Evolutionary conservation across 2,797 vertebrate genomes (phyloP), one percentile per base, ranked within the genome.

Genomic region (Chelon auratus): DNA sequence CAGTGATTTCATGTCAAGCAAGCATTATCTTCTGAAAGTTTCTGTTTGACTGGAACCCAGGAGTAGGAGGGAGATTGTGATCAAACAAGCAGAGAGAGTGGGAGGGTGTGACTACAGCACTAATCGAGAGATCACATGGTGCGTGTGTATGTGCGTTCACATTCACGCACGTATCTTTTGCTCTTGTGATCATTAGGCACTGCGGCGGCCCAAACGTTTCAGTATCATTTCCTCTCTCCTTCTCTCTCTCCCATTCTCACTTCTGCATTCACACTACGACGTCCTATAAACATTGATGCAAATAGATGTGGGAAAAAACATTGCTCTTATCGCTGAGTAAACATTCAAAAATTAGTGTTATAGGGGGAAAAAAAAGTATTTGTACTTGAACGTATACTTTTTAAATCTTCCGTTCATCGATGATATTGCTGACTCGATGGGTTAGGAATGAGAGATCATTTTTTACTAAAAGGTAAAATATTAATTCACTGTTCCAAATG

Each of bases 161-260:
- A 76, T 72, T 78, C 17, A 22, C 59, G 65, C 37, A 48, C 75
- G 72, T 73, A 53, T 74, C 72, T 69, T 77, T 83, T 77, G 83
- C 86, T 89, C 86, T 88, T 88, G 84, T 91, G 83, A 92, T 92
- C 81, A 88, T 80, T 78, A 62, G 77, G 78, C 76, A 51, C 68
- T 64, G 75, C 43, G 71, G 69, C 70, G 78, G 72, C 83, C 24
- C 63, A 77, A 89, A 82, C 30, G 67, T 82, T 74, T 89, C 78
- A 63, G 90, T 94, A 91, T 94, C 92, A 60, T 93, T 95, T 94
- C 93, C 93, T 91, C 93, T 91, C 84, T 89, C 83, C 80, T 90
- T 91, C 92, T 91, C 55, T 89, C 81, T 89, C 87, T 92, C 84
- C 89, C 78, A 79, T 69, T 93, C 87, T 94, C 93, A 93, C 92